Evolutionary conservation across 2,113 vertebrate genomes (phyloP).

Genomic region (Nyctibius bracteatus): DNA sequence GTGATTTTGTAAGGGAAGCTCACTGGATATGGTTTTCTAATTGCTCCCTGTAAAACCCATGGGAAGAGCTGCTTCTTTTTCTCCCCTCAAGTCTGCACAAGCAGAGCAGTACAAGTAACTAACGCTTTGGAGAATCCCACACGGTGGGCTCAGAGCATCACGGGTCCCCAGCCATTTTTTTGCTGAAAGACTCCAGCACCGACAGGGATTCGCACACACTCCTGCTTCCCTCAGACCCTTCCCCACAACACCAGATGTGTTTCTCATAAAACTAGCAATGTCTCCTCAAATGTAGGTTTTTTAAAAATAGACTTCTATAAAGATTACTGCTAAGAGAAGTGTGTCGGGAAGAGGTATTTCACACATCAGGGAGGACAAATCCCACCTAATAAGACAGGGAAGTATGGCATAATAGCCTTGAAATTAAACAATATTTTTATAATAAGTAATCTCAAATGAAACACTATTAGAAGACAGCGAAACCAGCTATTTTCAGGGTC

Average conservation of each 20-base stretch:
- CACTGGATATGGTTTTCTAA: neutral
- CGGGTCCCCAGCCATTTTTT: fast-evolving
- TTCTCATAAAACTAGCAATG: neutral
- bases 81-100: neutral
- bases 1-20: neutral
- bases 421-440: neutral
- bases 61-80: neutral
- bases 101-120: neutral
- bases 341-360: neutral
- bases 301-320: neutral
- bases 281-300: neutral
- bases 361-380: neutral
- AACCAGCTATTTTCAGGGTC: neutral
- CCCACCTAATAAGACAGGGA: neutral
- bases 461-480: neutral
- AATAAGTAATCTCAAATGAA: neutral
- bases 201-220: fast-evolving
- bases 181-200: neutral
- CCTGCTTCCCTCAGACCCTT: neutral
- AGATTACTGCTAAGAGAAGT: neutral
- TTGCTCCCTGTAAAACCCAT: neutral
- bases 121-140: neutral
- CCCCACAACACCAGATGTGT: neutral
- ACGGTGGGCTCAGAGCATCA: neutral
- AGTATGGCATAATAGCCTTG: neutral